These are phyloP conservation scores for Agonum fuliginosum DNA, from an alignment of 2,888 invertebrate genomes.

Conservation along the genomic window DNA sequence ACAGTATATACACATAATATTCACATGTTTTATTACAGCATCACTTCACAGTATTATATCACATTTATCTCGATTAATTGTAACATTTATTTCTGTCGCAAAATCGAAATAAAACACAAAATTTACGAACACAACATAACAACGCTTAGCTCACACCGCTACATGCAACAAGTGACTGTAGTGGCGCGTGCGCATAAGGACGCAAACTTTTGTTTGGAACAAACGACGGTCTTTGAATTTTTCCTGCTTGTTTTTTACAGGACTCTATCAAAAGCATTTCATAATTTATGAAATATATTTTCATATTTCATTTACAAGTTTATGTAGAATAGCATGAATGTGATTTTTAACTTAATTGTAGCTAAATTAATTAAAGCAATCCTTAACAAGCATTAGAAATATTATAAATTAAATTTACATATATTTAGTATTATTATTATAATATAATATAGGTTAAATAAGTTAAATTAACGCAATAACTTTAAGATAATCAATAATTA, in stretches of 20 bases:
- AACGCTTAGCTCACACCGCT: conserved; percentile 44
- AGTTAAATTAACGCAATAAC: too few relatives aligned
- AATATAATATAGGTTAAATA: too few relatives aligned
- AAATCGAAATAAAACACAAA: conserved; percentile 44
- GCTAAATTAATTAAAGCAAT: too few relatives aligned
- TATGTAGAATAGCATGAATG: too few relatives aligned
- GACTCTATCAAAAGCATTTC: not conserved
- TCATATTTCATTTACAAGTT: too few relatives aligned
- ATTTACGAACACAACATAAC: conserved; percentile 38
- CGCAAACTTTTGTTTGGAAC: not conserved
- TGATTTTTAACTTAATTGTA: too few relatives aligned
- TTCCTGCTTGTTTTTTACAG: not conserved
- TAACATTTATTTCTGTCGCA: conserved; percentile 15
- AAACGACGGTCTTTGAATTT: conserved; percentile 7
- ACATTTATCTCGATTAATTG: conserved; percentile 26
- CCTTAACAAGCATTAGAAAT: too few relatives aligned
- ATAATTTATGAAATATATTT: not conserved
- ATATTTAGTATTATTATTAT: too few relatives aligned
- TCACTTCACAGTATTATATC: conserved; percentile 15
- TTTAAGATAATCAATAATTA: too few relatives aligned
- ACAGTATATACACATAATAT: conserved; percentile 8
- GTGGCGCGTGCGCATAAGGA: conserved; percentile 27
- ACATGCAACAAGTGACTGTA: conserved; percentile 58
- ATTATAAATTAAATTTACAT: too few relatives aligned
- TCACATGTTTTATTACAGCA: conserved; percentile 31